Conservation (phyloP, 2,113 vertebrate species). For the Sebastes schlegelii region DNA sequence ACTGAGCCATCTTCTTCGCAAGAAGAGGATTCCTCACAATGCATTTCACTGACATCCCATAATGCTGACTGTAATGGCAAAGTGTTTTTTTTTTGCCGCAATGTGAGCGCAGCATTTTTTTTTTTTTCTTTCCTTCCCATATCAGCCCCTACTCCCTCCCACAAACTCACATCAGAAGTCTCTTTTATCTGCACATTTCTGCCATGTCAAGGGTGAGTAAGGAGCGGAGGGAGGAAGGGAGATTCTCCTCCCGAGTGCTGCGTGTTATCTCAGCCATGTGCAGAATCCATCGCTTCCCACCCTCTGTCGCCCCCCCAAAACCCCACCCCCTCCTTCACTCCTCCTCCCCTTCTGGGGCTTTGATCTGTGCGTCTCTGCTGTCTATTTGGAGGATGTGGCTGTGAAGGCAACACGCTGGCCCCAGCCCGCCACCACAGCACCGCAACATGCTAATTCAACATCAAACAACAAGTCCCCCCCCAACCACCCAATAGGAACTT, state of each 20-base stretch:
- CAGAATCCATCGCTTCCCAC: conserved; percentile 26
- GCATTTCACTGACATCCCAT: conserved; percentile 30
- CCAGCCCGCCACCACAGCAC: conserved; percentile 8
- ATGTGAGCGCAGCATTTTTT: conserved; percentile 12
- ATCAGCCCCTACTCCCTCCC: conserved; percentile 28
- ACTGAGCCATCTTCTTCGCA: background rate
- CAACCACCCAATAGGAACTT: background rate
- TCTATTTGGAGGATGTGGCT: conserved; percentile 55
- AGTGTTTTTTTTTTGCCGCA: conserved; percentile 25
- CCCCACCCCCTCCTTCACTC: background rate
- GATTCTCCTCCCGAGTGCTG: conserved; percentile 54
- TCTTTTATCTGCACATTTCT: conserved; percentile 71
- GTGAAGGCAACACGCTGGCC: conserved; percentile 36
- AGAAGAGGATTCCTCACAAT: conserved; percentile 9
- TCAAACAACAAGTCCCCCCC: conserved; percentile 23
- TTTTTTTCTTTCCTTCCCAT: background rate
- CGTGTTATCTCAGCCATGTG: conserved; percentile 63
- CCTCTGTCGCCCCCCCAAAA: background rate
- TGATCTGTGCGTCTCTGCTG: conserved; percentile 53
- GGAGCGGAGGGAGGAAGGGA: conserved; percentile 55
- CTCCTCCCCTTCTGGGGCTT: conserved; percentile 44
- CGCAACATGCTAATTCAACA: conserved; percentile 66
- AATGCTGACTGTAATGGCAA: conserved; percentile 43
- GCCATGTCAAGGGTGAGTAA: conserved; percentile 71
- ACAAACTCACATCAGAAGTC: conserved; percentile 51